Conservation (phyloP, 92 coral and sea anemone species). For the Chrysogorgia sp. region DNA sequence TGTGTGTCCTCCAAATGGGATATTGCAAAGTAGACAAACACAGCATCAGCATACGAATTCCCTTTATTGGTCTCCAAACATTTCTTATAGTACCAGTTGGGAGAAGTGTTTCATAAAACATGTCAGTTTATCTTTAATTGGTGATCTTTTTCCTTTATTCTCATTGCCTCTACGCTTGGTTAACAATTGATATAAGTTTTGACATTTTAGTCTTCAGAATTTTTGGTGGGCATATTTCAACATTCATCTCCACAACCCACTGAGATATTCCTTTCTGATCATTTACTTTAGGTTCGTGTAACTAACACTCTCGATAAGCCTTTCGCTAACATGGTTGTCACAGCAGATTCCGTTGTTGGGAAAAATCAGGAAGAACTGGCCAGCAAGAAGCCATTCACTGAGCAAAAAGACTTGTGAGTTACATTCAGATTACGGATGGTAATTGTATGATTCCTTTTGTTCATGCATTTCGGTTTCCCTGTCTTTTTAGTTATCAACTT, state of each 20-base stretch:
- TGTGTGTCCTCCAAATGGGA: too few relatives aligned
- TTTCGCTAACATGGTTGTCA: constrained; percentile 87
- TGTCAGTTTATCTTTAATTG: too few relatives aligned
- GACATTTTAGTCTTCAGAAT: too few relatives aligned
- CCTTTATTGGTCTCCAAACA: too few relatives aligned
- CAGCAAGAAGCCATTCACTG: constrained; percentile 82
- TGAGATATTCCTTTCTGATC: not conserved
- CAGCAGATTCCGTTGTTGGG: constrained; percentile 77
- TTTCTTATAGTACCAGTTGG: too few relatives aligned
- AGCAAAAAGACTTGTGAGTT: constrained; percentile 84
- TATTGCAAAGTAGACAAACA: too few relatives aligned
- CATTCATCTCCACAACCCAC: too few relatives aligned
- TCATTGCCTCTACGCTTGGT: too few relatives aligned
- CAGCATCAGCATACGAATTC: too few relatives aligned
- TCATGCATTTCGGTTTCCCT: not conserved
- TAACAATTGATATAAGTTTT: too few relatives aligned
- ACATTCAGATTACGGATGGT: not conserved
- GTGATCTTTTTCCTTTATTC: too few relatives aligned
- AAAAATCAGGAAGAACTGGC: constrained; percentile 72
- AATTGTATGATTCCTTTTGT: not conserved
- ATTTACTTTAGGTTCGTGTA: constrained; percentile 78
- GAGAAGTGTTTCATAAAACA: too few relatives aligned
- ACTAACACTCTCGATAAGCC: constrained; percentile 88
- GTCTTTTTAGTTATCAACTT: constrained; percentile 75
- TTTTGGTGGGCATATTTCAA: constrained; percentile 1